phyloP scores from a whole-genome alignment of 2,113 vertebrate genomes.

The Macquaria ambigua region DNA sequence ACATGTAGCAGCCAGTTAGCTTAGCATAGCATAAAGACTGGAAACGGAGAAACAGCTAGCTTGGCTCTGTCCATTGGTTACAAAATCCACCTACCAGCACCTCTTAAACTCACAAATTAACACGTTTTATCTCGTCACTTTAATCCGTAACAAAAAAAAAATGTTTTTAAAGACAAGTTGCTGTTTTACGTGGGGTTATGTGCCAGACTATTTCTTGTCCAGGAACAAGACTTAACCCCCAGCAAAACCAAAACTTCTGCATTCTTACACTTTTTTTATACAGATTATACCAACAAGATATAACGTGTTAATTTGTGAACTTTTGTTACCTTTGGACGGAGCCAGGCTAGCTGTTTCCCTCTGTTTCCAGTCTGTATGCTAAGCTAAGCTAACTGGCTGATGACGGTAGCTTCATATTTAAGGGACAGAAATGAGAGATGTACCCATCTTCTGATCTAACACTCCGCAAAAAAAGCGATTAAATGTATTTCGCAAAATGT shows the following conservation, averaged over 20 bases:
- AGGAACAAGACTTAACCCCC: too few species aligned
- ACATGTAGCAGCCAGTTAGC: too few species aligned
- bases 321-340: not conserved
- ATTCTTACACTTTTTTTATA: not conserved
- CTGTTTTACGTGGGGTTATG: not conserved
- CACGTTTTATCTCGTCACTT: too few species aligned
- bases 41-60: too few species aligned
- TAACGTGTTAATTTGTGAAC: not conserved
- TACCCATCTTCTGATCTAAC: not conserved
- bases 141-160: not conserved
- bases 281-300: not conserved
- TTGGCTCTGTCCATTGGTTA: too few species aligned
- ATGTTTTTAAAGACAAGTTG: not conserved
- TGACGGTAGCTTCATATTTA: too few species aligned
- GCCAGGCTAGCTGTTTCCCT: not conserved
- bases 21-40: too few species aligned
- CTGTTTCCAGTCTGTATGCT: not conserved
- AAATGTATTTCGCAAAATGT: not conserved
- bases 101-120: too few species aligned
- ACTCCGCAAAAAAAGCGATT: not conserved
- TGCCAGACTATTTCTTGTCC: too few species aligned
- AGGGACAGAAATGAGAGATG: not conserved
- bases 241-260: not conserved
- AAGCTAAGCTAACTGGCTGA: not conserved
- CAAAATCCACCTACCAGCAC: too few species aligned